These are phyloP conservation scores for Dryococelus australis DNA, from an alignment of 2,888 invertebrate genomes.

Conservation along the genomic window DNA sequence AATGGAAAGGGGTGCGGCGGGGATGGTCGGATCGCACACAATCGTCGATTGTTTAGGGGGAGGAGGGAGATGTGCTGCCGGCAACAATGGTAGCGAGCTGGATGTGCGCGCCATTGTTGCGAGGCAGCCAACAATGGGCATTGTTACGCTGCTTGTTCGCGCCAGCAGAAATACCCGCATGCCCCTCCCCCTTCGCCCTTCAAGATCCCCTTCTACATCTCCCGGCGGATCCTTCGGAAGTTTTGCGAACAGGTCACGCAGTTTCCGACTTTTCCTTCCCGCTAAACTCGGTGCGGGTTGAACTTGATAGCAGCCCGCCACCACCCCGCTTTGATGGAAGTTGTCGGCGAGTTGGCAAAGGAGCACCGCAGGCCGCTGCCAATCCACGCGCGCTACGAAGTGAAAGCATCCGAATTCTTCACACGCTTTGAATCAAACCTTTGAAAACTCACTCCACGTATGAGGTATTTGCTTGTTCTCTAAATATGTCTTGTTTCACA, in stretches of 20 bases:
- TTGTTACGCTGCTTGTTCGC: neutral
- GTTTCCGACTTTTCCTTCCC: neutral
- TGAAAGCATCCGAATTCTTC: too few species aligned
- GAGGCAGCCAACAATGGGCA: neutral
- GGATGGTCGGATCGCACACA: neutral
- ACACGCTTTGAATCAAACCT: too few species aligned
- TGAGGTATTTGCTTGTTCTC: too few species aligned
- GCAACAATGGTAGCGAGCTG: constrained; percentile 16
- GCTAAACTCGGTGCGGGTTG: neutral
- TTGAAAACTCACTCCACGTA: too few species aligned
- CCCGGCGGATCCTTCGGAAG: neutral
- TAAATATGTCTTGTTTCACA: too few species aligned
- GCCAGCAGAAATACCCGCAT: neutral
- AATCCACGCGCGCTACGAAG: too few species aligned
- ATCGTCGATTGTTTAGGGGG: neutral
- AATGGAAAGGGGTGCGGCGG: neutral
- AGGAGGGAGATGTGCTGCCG: neutral
- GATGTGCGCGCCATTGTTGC: constrained; percentile 16
- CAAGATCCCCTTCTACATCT: neutral
- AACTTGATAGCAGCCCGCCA: too few species aligned
- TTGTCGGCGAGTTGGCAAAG: too few species aligned
- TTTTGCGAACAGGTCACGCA: neutral
- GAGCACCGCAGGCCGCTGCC: too few species aligned
- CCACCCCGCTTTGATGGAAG: too few species aligned
- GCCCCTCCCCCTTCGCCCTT: neutral